Conservation (phyloP, 2,888 invertebrate genomes). For the Drosophila emarginata region DNA sequence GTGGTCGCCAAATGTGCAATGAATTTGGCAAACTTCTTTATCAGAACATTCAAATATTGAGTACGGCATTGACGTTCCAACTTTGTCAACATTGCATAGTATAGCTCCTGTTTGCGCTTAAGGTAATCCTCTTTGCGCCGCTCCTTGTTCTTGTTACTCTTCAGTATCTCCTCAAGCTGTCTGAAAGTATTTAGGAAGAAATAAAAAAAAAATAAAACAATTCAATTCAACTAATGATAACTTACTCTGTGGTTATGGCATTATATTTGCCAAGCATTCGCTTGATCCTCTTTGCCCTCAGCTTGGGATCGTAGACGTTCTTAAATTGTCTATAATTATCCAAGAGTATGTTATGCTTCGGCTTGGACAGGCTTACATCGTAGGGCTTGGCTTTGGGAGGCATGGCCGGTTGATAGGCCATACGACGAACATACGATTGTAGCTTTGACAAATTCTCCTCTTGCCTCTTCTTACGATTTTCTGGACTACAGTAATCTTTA, state of each 20-base stretch:
- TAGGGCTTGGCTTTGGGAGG: conserved; percentile 57
- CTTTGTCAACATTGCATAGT: conserved; percentile 76
- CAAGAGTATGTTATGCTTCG: conserved; percentile 47
- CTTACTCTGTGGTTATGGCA: conserved; percentile 68
- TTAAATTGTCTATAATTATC: conserved; percentile 65
- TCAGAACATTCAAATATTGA: conserved; percentile 74
- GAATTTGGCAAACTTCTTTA: conserved; percentile 77
- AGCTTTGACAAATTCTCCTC: conserved; percentile 64
- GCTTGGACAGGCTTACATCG: conserved; percentile 64
- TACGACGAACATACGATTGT: conserved; percentile 67
- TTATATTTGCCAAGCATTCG: conserved; percentile 62
- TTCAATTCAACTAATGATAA: neutral
- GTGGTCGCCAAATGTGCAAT: conserved; percentile 78
- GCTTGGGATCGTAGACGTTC: conserved; percentile 62
- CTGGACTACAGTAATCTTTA: conserved; percentile 57
- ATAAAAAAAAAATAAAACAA: too few species aligned
- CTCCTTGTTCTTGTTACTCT: conserved; percentile 67
- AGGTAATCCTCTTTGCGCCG: conserved; percentile 66
- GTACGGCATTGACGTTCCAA: conserved; percentile 75
- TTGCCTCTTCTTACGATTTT: conserved; percentile 44
- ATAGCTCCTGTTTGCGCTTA: conserved; percentile 75
- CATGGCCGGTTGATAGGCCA: conserved; percentile 75
- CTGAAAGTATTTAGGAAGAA: conserved; percentile 31
- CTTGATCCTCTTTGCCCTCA: conserved; percentile 69
- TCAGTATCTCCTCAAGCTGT: conserved; percentile 70